Conservation (phyloP, 2,797 vertebrate species). For the Crenuchus spilurus region DNA sequence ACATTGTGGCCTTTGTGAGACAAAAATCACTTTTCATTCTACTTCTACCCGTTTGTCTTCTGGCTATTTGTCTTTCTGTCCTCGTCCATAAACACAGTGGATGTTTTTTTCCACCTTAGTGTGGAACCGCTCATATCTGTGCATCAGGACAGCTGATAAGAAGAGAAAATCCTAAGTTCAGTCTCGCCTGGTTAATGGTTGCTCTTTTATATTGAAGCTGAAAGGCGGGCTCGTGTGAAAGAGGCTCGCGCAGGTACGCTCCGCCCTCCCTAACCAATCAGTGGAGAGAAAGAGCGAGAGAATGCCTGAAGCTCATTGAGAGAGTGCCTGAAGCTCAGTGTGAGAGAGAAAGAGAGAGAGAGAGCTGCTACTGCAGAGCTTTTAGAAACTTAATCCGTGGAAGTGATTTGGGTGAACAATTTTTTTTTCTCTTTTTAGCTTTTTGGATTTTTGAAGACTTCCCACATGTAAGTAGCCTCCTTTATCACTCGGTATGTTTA, state of each 20-base stretch:
- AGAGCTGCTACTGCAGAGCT: background rate
- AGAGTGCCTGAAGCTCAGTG: background rate
- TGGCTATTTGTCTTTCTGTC: background rate
- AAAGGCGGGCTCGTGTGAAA: background rate
- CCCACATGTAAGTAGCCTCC: conserved; percentile 33
- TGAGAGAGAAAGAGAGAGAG: background rate
- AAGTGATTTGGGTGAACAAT: background rate
- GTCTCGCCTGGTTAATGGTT: background rate
- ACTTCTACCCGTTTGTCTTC: background rate
- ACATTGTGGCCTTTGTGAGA: background rate
- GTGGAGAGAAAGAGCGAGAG: background rate
- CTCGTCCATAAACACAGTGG: background rate
- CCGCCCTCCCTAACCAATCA: background rate
- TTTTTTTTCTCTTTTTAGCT: background rate
- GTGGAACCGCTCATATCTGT: background rate
- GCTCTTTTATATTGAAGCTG: background rate
- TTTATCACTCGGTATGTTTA: background rate
- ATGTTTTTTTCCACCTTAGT: background rate
- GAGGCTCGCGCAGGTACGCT: background rate
- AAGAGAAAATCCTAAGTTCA: background rate
- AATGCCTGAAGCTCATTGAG: background rate
- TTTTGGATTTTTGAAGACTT: background rate
- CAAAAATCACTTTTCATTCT: background rate
- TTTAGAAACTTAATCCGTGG: background rate
- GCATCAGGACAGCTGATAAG: background rate